phyloP scores from a whole-genome alignment of 2,113 vertebrate genomes.

The Pelusios castaneus region DNA sequence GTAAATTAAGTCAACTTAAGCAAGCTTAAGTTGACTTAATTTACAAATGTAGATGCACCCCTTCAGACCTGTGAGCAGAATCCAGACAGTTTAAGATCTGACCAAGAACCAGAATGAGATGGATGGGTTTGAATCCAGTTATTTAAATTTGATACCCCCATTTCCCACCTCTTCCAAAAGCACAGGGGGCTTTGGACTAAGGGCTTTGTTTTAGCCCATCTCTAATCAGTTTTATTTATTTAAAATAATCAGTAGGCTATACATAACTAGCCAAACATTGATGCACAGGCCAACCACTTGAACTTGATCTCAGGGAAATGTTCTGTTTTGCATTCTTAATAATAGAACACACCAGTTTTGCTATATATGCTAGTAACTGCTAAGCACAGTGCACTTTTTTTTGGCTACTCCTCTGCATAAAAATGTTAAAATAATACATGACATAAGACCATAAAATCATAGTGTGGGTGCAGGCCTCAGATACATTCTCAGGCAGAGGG shows the following conservation, averaged over 20 bases:
- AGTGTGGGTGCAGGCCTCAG: too few relatives aligned
- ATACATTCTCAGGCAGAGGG: too few relatives aligned
- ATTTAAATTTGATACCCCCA: fast-evolving
- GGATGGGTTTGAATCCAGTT: neutral
- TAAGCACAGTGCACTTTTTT: neutral
- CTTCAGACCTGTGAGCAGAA: neutral
- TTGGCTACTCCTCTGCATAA: neutral
- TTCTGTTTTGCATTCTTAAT: too few relatives aligned
- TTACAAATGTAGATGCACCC: too few relatives aligned
- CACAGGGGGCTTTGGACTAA: neutral
- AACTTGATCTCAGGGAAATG: too few relatives aligned
- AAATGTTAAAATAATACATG: too few relatives aligned
- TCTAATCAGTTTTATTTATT: neutral
- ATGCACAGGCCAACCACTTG: too few relatives aligned
- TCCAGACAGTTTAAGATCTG: neutral
- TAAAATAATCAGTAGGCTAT: too few relatives aligned
- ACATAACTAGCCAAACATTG: too few relatives aligned
- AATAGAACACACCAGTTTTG: fast-evolving
- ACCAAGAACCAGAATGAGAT: neutral
- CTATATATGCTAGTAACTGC: fast-evolving
- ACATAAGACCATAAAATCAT: too few relatives aligned
- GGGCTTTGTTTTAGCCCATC: neutral
- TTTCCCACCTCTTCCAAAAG: neutral
- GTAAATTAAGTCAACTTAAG: too few relatives aligned
- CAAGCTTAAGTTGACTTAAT: too few relatives aligned